Evolutionary conservation across 2,888 invertebrate species (phyloP).

Genomic region (Synergus itoensis): DNA sequence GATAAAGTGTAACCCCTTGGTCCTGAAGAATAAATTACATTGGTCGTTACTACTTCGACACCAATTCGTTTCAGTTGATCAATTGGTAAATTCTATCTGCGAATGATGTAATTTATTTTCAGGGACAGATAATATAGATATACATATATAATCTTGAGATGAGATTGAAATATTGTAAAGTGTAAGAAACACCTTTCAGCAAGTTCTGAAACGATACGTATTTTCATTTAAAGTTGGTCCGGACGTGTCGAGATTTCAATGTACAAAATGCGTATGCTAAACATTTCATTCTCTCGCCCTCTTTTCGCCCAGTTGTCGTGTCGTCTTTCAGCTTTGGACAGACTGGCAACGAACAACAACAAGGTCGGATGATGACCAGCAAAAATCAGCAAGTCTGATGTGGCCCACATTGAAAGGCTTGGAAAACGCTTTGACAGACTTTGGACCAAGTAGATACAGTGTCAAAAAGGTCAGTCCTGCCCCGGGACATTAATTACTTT

Average conservation of each 20-base stretch:
- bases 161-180: background rate
- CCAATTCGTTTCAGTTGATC: no score
- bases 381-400: slow-evolving; percentile 76
- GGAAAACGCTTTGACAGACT: slow-evolving; percentile 27
- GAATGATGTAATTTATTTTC: background rate
- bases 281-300: slow-evolving; percentile 62
- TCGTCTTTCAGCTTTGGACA: slow-evolving; percentile 41
- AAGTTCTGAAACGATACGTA: slow-evolving; percentile 54
- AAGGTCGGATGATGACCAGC: slow-evolving; percentile 51
- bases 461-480: slow-evolving; percentile 38
- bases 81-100: background rate
- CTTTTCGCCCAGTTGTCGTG: slow-evolving; percentile 55
- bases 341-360: slow-evolving; percentile 59
- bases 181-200: background rate
- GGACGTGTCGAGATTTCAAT: slow-evolving; percentile 74
- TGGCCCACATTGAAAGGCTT: slow-evolving; percentile 49
- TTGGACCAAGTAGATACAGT: slow-evolving; percentile 43
- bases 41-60: background rate
- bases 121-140: no score
- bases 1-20: background rate
- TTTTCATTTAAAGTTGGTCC: slow-evolving; percentile 74
- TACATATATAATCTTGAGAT: background rate
- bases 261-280: slow-evolving; percentile 75
- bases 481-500: slow-evolving; percentile 31
- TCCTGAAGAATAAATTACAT: background rate